Conservation (phyloP, 2,113 vertebrate species). For the Empidonax alnorum region DNA sequence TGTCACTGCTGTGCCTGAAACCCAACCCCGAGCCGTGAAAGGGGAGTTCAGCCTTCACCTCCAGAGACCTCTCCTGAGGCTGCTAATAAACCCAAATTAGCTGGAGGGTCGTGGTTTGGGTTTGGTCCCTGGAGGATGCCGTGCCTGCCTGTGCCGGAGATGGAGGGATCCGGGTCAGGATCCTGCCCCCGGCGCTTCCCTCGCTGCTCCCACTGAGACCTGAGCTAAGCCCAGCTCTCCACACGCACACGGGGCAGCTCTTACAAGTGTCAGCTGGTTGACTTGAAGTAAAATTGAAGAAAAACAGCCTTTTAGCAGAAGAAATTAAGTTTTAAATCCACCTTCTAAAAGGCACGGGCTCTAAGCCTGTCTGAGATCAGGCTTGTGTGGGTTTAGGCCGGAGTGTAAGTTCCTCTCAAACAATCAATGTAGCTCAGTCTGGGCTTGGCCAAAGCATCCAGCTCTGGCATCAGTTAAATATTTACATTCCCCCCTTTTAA, state of each 20-base stretch:
- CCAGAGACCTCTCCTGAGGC: not conserved
- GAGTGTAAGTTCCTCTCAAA: constrained; percentile 25
- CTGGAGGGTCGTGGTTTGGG: not conserved
- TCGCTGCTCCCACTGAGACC: not conserved
- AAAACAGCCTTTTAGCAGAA: not conserved
- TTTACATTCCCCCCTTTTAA: constrained; percentile 73
- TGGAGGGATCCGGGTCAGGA: not conserved
- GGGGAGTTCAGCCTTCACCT: not conserved
- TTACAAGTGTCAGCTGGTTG: not conserved
- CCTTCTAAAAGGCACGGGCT: not conserved
- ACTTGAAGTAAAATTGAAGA: not conserved
- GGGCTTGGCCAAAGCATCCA: constrained; percentile 51
- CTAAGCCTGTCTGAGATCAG: not conserved
- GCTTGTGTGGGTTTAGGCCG: not conserved
- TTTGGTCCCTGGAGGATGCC: not conserved
- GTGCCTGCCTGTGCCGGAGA: fast-evolving
- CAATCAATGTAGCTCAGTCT: constrained; percentile 66
- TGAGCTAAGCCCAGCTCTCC: not conserved
- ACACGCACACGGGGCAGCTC: fast-evolving
- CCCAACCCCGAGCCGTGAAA: not conserved
- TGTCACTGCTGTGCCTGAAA: not conserved
- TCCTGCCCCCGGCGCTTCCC: not conserved
- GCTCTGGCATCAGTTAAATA: constrained; percentile 73
- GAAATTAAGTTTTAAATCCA: not conserved
- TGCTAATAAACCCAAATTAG: not conserved